Conservation (phyloP, 2,113 vertebrate species). For the Tauraco erythrolophus region DNA sequence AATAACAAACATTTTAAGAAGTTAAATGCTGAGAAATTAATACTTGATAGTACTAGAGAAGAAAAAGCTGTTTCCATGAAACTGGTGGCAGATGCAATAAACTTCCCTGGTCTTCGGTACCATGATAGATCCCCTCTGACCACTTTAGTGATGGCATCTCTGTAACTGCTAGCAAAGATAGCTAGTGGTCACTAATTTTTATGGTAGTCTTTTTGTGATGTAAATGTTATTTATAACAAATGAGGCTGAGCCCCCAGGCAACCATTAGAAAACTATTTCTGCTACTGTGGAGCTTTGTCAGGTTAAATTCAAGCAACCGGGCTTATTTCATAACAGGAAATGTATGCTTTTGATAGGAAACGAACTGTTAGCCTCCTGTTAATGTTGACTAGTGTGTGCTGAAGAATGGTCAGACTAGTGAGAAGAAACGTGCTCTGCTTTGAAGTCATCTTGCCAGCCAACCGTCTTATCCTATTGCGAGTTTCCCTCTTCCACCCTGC, state of each 20-base stretch:
- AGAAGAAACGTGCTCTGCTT: not conserved
- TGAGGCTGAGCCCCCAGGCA: not conserved
- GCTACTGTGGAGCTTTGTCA: not conserved
- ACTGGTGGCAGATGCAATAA: not conserved
- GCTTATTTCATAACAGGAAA: not conserved
- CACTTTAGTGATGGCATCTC: not conserved
- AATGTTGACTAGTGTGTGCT: not conserved
- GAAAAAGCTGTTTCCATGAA: not conserved
- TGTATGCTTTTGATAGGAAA: not conserved
- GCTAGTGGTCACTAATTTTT: not conserved
- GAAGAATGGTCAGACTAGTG: not conserved
- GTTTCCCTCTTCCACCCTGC: not conserved
- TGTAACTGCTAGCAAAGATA: not conserved
- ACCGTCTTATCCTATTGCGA: not conserved
- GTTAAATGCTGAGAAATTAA: not conserved
- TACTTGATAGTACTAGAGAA: not conserved
- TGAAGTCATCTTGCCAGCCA: not conserved
- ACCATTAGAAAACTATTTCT: not conserved
- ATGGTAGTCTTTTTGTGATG: not conserved
- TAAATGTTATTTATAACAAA: not conserved
- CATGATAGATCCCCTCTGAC: not conserved
- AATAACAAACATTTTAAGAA: not conserved
- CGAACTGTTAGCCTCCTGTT: not conserved
- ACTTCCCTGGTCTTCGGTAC: not conserved
- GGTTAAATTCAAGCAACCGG: not conserved